Evolutionary conservation across 2,113 vertebrate species (phyloP), one percentile per base, ranked within the genome.

Genomic region (Poeciliopsis retropinna): DNA sequence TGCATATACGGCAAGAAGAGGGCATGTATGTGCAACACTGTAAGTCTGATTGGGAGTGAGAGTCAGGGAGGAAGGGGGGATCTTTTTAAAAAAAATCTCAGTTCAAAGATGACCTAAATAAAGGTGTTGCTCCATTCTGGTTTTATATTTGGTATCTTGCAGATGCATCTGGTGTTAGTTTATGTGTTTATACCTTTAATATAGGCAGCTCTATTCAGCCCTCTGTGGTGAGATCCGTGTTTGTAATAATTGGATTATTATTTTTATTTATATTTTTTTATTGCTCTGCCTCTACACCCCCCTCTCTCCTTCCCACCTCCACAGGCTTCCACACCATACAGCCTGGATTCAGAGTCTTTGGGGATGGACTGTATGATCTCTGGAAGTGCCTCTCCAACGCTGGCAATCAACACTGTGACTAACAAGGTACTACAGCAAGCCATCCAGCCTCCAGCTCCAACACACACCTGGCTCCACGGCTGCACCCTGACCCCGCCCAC

Each of bases 361-460:
- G 96, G 96, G 95, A 96, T 97, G 96, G 96, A 97, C 93, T 96
- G 95, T 95, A 97, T 96, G 94, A 96, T 97, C 94, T 95, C 96
- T 94, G 96, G 95, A 96, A 97, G 95, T 96, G 96, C 96, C 96
- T 97, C 96, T 95, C 96, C 96, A 92, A 97, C 96, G 92, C 93
- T 96, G 95, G 96, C 96, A 94, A 96, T 97, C 95, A 97, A 97
- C 96, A 96, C 96, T 97, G 96, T 97, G 96, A 97, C 96, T 95
- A 97, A 97, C 95, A 97, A 97, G 96, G 96, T 96, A 97, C 94
- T 87, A 91, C 85, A 91, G 77, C 72, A 84, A 88, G 81, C 90
- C 88, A 88, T 86, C 82, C 90, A 91, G 90, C 91, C 85, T 88
- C 87, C 88, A 92, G 89, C 88, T 88, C 85, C 85, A 89, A 89